A percentile compares a stretch with the other conserved stretches of the same genome.
phyloP scores from a whole-genome alignment of 1,140 invertebrate species.

The Paracyclopina nana region DNA sequence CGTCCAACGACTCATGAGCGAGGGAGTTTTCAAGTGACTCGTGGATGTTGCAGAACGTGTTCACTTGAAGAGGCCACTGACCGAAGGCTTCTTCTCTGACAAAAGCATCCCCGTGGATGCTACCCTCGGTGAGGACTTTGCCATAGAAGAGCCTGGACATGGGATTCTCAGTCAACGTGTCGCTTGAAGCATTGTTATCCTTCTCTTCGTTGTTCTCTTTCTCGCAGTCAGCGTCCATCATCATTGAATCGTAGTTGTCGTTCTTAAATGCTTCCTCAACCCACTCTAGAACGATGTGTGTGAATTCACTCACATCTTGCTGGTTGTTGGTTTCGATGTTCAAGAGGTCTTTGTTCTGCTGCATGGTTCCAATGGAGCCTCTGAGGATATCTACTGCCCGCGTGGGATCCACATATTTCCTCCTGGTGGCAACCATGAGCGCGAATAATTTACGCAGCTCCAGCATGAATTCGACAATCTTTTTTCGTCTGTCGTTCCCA shows the following conservation, averaged over 20 bases:
- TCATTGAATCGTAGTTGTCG: conserved; percentile 1
- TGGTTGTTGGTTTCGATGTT: conserved; percentile 21
- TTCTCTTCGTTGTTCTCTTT: conserved; percentile 6
- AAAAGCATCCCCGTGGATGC: conserved; percentile 25
- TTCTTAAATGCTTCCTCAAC: conserved; percentile 31
- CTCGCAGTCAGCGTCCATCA: conserved; percentile 9
- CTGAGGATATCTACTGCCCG: conserved; percentile 30
- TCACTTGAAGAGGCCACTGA: conserved; percentile 30
- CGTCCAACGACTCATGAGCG: conserved; percentile 17
- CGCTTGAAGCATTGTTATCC: not conserved
- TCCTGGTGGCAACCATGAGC: conserved; percentile 28
- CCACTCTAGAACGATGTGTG: conserved; percentile 32
- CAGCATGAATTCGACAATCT: conserved; percentile 27
- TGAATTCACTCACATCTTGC: conserved; percentile 33
- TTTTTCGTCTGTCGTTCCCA: conserved; percentile 22
- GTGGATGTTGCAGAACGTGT: conserved; percentile 29
- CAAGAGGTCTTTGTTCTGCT: not conserved
- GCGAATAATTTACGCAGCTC: conserved; percentile 31
- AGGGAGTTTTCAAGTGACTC: conserved; percentile 26
- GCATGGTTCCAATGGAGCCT: conserved; percentile 25
- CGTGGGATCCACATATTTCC: conserved; percentile 33
- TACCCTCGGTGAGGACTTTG: conserved; percentile 28
- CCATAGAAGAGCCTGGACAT: conserved; percentile 33
- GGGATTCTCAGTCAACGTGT: conserved; percentile 24
- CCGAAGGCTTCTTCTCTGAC: conserved; percentile 29